Evolutionary conservation across 2,888 invertebrate species (phyloP), one percentile per base, ranked within the genome.

Genomic region (Aporophyla lueneburgensis): DNA sequence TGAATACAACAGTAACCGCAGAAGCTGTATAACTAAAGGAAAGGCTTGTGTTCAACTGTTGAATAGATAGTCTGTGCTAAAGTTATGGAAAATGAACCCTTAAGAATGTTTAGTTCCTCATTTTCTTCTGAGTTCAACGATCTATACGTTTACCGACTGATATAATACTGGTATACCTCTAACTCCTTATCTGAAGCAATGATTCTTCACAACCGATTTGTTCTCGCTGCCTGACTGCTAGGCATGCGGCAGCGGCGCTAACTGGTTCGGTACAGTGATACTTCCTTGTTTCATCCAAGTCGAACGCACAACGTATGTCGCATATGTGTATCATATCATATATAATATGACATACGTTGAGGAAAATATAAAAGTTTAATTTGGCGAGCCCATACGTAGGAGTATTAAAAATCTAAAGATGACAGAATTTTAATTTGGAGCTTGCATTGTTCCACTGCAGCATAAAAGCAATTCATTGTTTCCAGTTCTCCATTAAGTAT

Each of bases 161-260:
- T 62, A 12, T 33, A 40, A 43, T 16, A 46, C 49, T 33, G 19
- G 4, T 21, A 33, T 33, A 43, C 24, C 24, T 16, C 7, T 27
- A 33, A 10, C n/a, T 63, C 21, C 21, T 54, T 59, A 72, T 56
- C 56, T 53, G 14, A 46, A 58, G 27, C 7, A 58, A 71, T 65
- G 63, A 74, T 65, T 59, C 68, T 68, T 61, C 65, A 46, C 43
- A 63, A 67, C 24, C 12, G 59, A 80, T 82, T 59, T 33, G 78
- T 83, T 71, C 33, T 71, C 74, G 74, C 74, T 67, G 69, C 24
- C 74, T 78, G 82, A 70, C 43, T 72, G 3, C 27, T 69, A 70
- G 88, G 87, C 85, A 89, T 85, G 89, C 90, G 88, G 88, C 67
- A 87, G 79, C 62, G 71, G 49, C 61, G 81, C 69, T 61, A 66